A percentile compares a stretch with the other conserved stretches of the same genome.
Conservation (phyloP, 2,113 vertebrate genomes). For the Rhinichthys klamathensis region DNA sequence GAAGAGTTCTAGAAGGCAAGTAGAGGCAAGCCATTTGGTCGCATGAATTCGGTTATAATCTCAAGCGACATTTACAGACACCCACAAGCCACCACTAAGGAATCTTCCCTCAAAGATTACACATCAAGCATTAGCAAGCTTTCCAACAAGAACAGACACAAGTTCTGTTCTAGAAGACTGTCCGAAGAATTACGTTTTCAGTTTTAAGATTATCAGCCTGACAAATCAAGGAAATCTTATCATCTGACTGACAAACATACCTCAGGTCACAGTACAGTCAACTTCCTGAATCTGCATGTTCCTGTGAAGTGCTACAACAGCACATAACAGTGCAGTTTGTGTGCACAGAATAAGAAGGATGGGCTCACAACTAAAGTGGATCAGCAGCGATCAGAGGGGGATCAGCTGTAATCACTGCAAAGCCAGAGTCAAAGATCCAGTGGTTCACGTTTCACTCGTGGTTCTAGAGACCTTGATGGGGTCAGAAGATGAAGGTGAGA, state of each 20-base stretch:
- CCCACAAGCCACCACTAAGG: neutral
- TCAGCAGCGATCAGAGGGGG: conserved; percentile 25
- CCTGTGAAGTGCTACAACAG: neutral
- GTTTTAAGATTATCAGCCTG: neutral
- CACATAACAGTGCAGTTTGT: neutral
- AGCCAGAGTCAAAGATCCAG: conserved; percentile 19
- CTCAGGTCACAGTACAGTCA: conserved; percentile 18
- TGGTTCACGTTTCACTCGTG: conserved; percentile 1
- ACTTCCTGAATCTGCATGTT: conserved; percentile 19
- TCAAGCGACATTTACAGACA: conserved; percentile 5
- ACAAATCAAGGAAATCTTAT: neutral
- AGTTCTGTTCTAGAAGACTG: neutral
- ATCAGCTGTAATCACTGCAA: conserved; percentile 40
- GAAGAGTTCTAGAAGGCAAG: neutral
- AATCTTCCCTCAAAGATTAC: neutral
- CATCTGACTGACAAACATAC: conserved; percentile 19
- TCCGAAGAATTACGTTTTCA: neutral
- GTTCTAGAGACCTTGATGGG: neutral
- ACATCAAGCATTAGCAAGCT: neutral
- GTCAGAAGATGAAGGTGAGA: neutral
- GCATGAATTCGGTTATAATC: neutral
- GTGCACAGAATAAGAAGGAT: conserved; percentile 2
- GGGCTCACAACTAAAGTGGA: conserved; percentile 39
- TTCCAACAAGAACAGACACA: neutral
- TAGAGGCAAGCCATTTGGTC: neutral